phyloP scores from a whole-genome alignment of 2,888 invertebrate genomes.

The Phortica magna region DNA sequence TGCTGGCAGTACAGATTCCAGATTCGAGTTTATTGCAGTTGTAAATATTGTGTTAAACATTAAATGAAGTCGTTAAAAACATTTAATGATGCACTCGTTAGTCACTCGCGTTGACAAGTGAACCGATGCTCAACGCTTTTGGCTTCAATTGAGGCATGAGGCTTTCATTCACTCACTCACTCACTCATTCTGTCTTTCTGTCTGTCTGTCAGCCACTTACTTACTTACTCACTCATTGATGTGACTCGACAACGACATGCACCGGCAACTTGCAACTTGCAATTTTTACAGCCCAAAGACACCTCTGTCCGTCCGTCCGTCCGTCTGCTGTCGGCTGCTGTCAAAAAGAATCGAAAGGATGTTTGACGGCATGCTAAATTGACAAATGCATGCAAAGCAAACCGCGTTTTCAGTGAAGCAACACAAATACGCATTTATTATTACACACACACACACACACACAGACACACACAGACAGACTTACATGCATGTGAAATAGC shows the following conservation, averaged over 20 bases:
- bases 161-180: not conserved
- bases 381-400: slow-evolving; percentile 74
- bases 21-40: slow-evolving; percentile 45
- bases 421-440: not conserved
- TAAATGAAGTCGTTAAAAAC: slow-evolving; percentile 76
- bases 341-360: slow-evolving; percentile 73
- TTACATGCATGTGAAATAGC: not conserved
- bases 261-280: not conserved
- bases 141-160: slow-evolving; percentile 21
- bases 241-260: slow-evolving; percentile 47
- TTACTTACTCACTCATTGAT: slow-evolving; percentile 14
- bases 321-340: slow-evolving; percentile 52
- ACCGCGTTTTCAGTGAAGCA: slow-evolving; percentile 47
- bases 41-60: slow-evolving; percentile 67
- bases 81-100: slow-evolving; percentile 75
- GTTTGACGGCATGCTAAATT: slow-evolving; percentile 76
- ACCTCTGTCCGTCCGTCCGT: slow-evolving; percentile 31
- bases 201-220: too few relatives aligned
- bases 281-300: not conserved
- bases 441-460: not conserved
- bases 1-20: too few relatives aligned
- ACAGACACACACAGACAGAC: not conserved
- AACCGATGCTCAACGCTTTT: slow-evolving; percentile 54
- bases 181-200: not conserved
- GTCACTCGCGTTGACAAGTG: slow-evolving; percentile 66